Evolutionary conservation across 2,888 invertebrate genomes (phyloP).

Genomic region (Agonopterix arenella): DNA sequence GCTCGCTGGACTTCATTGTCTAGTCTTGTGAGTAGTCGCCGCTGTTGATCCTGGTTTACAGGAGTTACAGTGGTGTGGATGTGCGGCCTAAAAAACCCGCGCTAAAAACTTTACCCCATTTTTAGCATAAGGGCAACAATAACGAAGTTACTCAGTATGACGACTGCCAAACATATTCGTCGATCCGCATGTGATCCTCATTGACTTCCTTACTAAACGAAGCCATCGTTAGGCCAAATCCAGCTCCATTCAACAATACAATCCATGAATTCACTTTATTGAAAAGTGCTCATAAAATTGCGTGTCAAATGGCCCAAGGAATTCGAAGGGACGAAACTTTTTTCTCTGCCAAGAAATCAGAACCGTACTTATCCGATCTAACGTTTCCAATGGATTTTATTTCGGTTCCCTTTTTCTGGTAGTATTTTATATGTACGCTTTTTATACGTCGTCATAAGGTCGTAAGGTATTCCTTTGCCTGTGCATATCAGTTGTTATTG

Average conservation of each 20-base stretch:
- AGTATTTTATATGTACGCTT: slow-evolving; percentile 12
- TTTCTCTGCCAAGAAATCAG: slow-evolving; percentile 21
- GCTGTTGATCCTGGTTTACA: too few species aligned
- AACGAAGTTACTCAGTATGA: too few species aligned
- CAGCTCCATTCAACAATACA: slow-evolving; percentile 29
- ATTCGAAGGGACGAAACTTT: slow-evolving; percentile 32
- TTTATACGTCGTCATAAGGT: slow-evolving; percentile 6
- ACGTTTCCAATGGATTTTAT: slow-evolving; percentile 31
- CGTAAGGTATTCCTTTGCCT: slow-evolving; percentile 3
- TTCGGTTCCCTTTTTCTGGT: slow-evolving; percentile 20
- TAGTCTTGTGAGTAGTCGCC: too few species aligned
- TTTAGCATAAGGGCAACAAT: too few species aligned
- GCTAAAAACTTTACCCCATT: too few species aligned
- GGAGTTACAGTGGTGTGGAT: too few species aligned
- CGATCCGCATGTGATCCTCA: too few species aligned
- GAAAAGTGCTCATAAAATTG: slow-evolving; percentile 52
- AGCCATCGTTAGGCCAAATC: slow-evolving; percentile 4
- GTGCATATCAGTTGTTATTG: not conserved
- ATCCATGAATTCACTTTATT: slow-evolving; percentile 48
- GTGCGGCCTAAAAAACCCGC: too few species aligned
- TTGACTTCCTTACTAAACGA: too few species aligned
- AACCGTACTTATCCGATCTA: slow-evolving; percentile 38
- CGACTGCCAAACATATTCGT: too few species aligned
- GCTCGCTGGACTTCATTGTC: too few species aligned
- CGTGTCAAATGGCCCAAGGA: slow-evolving; percentile 44